Evolutionary conservation across 2,113 vertebrate genomes (phyloP).

Genomic region (Anhinga rufa): DNA sequence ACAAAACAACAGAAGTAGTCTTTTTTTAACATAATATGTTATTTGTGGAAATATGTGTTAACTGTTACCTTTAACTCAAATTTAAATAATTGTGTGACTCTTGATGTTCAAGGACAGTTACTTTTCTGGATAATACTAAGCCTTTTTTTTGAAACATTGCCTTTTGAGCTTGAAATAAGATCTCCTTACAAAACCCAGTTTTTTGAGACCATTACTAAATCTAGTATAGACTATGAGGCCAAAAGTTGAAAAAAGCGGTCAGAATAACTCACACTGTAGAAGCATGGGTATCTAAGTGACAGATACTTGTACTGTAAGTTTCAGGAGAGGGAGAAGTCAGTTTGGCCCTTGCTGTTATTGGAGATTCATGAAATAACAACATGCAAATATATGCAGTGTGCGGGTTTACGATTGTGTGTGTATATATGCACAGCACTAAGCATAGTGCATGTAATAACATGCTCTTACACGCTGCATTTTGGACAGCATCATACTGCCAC

Average conservation of each 20-base stretch:
- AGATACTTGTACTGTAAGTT: background rate
- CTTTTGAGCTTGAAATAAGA: background rate
- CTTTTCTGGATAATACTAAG: background rate
- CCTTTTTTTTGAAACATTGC: background rate
- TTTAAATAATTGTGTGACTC: background rate
- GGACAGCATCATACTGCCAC: background rate
- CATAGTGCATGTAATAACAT: background rate
- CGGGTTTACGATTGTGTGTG: fast-evolving
- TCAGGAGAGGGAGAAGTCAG: background rate
- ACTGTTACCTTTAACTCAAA: background rate
- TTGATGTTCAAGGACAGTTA: background rate
- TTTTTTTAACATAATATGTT: background rate
- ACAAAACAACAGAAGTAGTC: background rate
- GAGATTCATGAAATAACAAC: background rate
- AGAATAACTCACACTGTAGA: background rate
- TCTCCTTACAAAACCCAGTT: too few relatives aligned
- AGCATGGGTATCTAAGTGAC: background rate
- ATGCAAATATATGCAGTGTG: background rate
- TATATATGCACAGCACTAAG: background rate
- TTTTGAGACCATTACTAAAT: background rate
- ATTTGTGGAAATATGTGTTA: background rate
- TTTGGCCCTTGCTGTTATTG: background rate
- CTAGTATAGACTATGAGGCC: background rate
- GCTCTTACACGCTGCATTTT: background rate
- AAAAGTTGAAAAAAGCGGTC: background rate